Evolutionary conservation across 2,888 invertebrate species (phyloP).

Genomic region (Tribolium freemani): DNA sequence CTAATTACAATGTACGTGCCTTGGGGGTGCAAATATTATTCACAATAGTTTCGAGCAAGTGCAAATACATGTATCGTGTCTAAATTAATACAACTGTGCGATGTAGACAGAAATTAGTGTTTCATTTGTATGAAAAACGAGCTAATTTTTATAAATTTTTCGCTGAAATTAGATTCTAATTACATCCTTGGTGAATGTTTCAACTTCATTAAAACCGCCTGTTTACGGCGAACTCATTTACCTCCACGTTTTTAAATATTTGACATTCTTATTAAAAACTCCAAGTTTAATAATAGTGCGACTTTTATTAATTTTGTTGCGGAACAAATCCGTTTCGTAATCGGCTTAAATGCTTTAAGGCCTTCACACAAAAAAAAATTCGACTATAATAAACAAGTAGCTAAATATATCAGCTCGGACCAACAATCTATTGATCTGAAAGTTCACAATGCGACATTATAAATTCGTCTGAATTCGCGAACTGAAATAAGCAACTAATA

Average conservation of each 20-base stretch:
- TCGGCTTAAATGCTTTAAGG: no score
- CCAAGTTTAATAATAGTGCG: neutral
- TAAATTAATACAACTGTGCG: neutral
- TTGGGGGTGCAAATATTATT: neutral
- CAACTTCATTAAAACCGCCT: neutral
- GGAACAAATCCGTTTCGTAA: neutral
- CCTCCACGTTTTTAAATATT: neutral
- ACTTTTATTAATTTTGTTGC: neutral
- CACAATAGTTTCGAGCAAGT: neutral
- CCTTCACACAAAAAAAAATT: no score
- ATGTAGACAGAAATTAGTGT: neutral
- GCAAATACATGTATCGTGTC: neutral
- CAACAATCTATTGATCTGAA: slow-evolving; percentile 4
- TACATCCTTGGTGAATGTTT: neutral
- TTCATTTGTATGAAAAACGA: neutral
- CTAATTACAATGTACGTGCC: neutral
- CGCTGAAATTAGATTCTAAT: neutral
- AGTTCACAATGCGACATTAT: slow-evolving; percentile 18
- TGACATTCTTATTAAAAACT: neutral
- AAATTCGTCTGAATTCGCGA: slow-evolving; percentile 23
- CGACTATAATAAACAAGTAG: neutral
- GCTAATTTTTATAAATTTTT: neutral
- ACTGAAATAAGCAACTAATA: slow-evolving; percentile 35
- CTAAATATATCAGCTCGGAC: neutral
- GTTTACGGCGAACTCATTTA: neutral